These are phyloP conservation scores for Tympanoctomys barrerae DNA, from an alignment of 2,797 vertebrate species.

Conservation along the genomic window DNA sequence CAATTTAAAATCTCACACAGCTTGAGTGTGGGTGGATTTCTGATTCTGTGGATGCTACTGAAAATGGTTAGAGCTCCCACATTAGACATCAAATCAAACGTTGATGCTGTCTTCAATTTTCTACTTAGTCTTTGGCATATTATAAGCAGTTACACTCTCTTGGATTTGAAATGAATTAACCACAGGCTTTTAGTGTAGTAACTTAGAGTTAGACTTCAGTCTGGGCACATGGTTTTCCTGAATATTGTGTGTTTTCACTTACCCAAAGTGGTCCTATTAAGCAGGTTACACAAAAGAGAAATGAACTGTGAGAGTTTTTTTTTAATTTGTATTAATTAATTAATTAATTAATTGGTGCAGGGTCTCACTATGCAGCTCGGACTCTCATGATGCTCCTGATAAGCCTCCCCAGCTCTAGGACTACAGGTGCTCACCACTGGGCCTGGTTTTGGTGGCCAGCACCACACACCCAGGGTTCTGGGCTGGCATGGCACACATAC, in stretches of 20 bases:
- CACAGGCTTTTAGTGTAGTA: not conserved
- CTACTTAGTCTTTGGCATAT: not conserved
- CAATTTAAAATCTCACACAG: slow-evolving; percentile 31
- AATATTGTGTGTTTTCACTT: not conserved
- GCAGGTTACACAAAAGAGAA: not conserved
- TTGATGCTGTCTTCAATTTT: not conserved
- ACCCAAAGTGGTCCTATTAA: not conserved
- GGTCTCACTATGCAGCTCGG: no score
- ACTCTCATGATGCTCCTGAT: no score
- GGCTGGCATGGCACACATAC: no score
- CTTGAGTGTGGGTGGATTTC: not conserved
- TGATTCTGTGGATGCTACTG: not conserved
- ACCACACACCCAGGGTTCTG: no score
- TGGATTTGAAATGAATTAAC: not conserved
- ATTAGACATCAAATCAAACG: not conserved
- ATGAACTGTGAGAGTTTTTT: not conserved
- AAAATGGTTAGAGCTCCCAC: slow-evolving; percentile 18
- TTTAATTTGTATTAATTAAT: not conserved
- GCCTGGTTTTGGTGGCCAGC: no score
- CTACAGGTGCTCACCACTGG: no score
- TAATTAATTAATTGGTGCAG: no score
- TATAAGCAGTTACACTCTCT: not conserved
- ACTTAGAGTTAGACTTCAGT: not conserved
- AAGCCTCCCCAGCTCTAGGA: no score
- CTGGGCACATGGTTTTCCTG: not conserved